Conservation (phyloP, 2,797 vertebrate species). For the Onychomys torridus region DNA sequence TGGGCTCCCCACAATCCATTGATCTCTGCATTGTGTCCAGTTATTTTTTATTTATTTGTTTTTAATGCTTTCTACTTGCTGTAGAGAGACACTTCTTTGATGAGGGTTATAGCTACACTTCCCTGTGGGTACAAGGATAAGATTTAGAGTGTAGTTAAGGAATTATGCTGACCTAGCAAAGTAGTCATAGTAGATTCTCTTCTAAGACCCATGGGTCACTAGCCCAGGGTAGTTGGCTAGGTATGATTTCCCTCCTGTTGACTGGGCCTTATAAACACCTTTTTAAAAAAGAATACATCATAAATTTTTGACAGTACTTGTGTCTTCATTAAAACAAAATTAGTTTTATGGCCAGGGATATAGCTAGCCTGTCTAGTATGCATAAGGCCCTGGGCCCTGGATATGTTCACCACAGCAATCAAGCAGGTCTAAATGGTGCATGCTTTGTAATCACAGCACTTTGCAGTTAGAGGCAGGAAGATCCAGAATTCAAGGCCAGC, state of each 20-base stretch:
- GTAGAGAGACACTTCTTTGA: background rate
- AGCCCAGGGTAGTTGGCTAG: background rate
- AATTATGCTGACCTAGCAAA: background rate
- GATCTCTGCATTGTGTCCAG: background rate
- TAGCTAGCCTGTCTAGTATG: background rate
- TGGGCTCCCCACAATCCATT: background rate
- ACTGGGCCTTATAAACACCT: background rate
- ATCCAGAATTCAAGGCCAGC: background rate
- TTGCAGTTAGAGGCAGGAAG: background rate
- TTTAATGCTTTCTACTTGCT: background rate
- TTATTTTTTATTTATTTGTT: background rate
- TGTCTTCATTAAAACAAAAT: background rate
- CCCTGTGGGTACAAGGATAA: background rate
- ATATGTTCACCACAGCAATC: too few relatives aligned
- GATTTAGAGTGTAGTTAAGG: background rate
- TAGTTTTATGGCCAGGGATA: background rate
- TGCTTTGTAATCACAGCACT: background rate
- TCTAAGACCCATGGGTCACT: background rate
- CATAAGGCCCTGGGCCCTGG: too few relatives aligned
- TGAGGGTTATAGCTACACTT: background rate
- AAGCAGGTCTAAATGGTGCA: background rate
- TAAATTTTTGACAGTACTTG: background rate
- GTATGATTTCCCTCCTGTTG: background rate
- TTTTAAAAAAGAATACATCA: background rate
- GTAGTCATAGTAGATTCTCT: background rate